Evolutionary conservation across 2,888 invertebrate species (phyloP), one percentile per base, ranked within the genome.

Genomic region (Drosophila mercatorum): DNA sequence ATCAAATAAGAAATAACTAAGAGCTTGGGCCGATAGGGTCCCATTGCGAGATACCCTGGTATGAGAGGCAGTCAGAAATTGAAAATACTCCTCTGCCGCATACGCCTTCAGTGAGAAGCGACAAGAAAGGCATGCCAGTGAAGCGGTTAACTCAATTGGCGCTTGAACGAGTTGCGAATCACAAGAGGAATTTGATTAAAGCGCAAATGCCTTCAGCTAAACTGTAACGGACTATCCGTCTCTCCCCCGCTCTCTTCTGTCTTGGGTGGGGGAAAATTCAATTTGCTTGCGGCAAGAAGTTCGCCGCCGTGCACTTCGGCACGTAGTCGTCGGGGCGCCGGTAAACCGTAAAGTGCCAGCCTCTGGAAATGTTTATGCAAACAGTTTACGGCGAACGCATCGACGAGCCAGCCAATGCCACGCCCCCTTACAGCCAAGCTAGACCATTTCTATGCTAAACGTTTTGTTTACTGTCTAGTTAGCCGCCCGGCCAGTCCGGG

Each of bases 371-470:
- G 85, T 82, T 80, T 85, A 88, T 82, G 88, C 77, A 80, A 84
- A 88, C 85, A 84, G 83, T 79, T 83, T 84, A 86, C 40, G 41
- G 41, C 53, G 22, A 26, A 40, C 53, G 51, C 51, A 51, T 53
- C 40, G 53, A 38, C 72, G 80, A 31, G 17, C 46, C 31, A 52
- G 17, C 46, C 31, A 52, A 17, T 40, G 59, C 34, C 51, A 26
- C 22, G 17, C 52, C 40, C 36, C 28, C 44, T 6, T 17, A 46
- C 4, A 22, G 22, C 44, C 44, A 22, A 12, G 58, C 47, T 38
- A 46, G 14, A 76, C 72, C 67, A 80, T 80, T 85, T 82, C 68
- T 59, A 81, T 75, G 88, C 80, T 87, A 87, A 87, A 82, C 88
- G 85, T 72, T 81, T 51, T 77, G 68, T 75, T 84, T 74, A 84